Percentiles rank a stretch among this genome's conserved stretches.
Conservation (phyloP, 2,113 vertebrate genomes). For the Nyctibius bracteatus region DNA sequence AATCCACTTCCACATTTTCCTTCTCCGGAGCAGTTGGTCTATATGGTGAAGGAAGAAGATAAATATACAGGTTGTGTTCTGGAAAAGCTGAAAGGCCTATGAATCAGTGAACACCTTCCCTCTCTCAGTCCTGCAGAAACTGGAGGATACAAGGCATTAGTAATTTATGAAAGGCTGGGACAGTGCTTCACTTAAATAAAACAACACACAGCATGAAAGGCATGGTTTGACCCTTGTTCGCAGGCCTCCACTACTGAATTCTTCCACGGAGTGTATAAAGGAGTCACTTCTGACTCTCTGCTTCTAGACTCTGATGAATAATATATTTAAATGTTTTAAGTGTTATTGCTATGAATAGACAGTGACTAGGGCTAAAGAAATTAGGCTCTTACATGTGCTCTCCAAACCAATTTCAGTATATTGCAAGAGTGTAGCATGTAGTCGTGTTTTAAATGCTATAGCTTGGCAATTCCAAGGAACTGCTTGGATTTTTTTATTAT, state of each 20-base stretch:
- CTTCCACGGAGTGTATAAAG: not conserved
- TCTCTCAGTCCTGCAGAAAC: not conserved
- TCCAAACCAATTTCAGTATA: not conserved
- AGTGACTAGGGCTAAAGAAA: not conserved
- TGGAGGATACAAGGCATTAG: not conserved
- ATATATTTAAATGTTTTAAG: not conserved
- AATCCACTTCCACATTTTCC: not conserved
- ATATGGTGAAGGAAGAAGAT: not conserved
- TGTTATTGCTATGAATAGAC: not conserved
- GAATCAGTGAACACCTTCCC: not conserved
- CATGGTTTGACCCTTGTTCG: not conserved
- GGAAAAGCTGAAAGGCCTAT: not conserved
- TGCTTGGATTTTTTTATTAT: not conserved
- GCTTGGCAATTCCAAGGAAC: not conserved
- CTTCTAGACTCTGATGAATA: not conserved
- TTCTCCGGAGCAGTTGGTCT: not conserved
- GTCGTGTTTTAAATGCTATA: not conserved
- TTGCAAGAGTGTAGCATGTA: not conserved
- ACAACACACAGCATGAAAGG: conserved; percentile 3
- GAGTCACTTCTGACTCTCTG: not conserved
- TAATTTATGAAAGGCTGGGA: conserved; percentile 27
- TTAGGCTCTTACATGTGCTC: not conserved
- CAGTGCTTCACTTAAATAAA: not conserved
- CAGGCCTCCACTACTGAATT: not conserved
- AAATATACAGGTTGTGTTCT: not conserved